Evolutionary conservation across 2,113 vertebrate genomes (phyloP), one percentile per base, ranked within the genome.

Genomic region (Elephas maximus): DNA sequence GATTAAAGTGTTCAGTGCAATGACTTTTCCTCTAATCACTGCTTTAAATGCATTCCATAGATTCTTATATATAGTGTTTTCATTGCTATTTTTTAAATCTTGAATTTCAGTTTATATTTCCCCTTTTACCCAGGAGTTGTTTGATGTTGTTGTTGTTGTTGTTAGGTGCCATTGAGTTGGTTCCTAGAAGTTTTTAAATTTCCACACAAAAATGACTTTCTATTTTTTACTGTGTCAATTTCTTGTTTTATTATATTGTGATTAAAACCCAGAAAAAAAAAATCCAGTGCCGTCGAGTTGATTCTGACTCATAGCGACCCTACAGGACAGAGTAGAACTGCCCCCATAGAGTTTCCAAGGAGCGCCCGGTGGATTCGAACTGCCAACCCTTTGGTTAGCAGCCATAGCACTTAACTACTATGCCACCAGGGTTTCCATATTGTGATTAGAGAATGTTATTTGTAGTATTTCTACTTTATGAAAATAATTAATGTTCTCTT

Each of bases 1-100:
- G 30, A 45, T 80, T 33, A 80, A 94, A 96, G 8, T 53, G 28
- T 86, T 71, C 28, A 77, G 26, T 90, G 21, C 28, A 57, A 57
- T 86, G 20, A 90, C 86, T 87, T 71, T 94, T 86, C 48, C 17
- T 97, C 48, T 92, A 53, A 76, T 87, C 44, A 69, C 11, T 91
- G 53, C 44, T 88, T 88, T 53, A 63, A 93, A 86, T 77, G 21
- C 14, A 88, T 88, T 24, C 41, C 45, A 81, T 30, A 69, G 53
- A 74, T 86, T 85, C 69, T 60, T 91, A 69, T 37, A 63, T 65
- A 18, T 45, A 37, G 12, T 90, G 48, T 48, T 88, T 81, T 76
- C n/a, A 69, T 65, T 94, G 15, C 24, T 26, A 67, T 91, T 48
- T 81, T 83, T 73, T 71, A 33, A 94, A 78, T 79, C 24, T 83